Base-by-base conservation (phyloP, 2,113 vertebrate species). In the Apeltes quadracus region DNA sequence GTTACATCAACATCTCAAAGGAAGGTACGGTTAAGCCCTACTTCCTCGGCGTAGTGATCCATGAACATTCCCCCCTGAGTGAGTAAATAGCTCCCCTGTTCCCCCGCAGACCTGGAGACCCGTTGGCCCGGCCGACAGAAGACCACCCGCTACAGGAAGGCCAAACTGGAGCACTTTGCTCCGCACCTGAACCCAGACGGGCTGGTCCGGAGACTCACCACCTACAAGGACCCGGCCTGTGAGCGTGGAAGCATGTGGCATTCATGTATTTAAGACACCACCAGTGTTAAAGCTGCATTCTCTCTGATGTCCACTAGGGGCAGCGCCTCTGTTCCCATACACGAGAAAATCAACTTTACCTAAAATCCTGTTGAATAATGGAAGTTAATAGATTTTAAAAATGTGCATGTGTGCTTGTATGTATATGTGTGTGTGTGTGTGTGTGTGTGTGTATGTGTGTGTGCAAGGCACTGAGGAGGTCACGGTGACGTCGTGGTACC, bases 141-240 rank as follows among this genome's bases (percentile, higher is more conserved):
- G 83, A 83, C 92, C 79, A 91, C 92, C 29, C 82, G 81, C 34
- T 98, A 96, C 85, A 91, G 90, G 58, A 94, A 89, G 61, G 92
- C 95, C 0, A 93, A 90, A 78, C 79, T 96, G 87, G 96, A 98
- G 86, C 95, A 86, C 44, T 98, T 95, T 86, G 84, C 94, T 0
- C 91, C 91, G 0, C 93, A 94, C 46, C 83, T 95, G 63, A 93
- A 92, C 12, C 14, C 1, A 2, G 88, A 95, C 0, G 96, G 97
- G 15, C 88, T 97, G 8, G 78, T 95, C 13, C 76, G 84, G 89
- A 25, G 91, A 1, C 91, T 96, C 51, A 95, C 93, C 0, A 12
- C 80, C 46, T 99, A 93, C 0, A 44, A 86, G 51, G 95, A 96
- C 89, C 27, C 66, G 0, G 83, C 84, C n/a, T 85, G 97, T 98